Evolutionary conservation across 2,888 invertebrate genomes (phyloP), one percentile per base, ranked within the genome.

Genomic region (Hirtodrosophila cameraria): DNA sequence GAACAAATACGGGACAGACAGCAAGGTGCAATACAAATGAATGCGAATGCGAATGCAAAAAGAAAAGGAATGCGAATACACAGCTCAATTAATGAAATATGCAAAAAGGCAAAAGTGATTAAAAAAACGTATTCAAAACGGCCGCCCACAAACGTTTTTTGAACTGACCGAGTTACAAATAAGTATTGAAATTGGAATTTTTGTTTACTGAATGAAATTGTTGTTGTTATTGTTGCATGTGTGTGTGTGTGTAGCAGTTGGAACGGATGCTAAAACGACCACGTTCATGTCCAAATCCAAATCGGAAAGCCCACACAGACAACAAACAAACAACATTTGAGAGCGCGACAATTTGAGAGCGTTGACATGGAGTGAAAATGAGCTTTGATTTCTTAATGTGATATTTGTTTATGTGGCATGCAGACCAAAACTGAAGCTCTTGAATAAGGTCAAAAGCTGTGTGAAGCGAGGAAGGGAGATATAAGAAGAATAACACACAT

Each of bases 341-440:
- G 55, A 61, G 65, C 59, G 60, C 69, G 57, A 61, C 55, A 77
- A 59, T 66, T 64, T 61, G 48, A 50, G 59, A 59, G 70, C 69
- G 57, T 54, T 60, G 67, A 55, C 83, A 82, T 82, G 77, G 66
- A 83, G 82, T 82, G 82, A 85, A 82, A 85, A 83, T 82, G 86
- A 78, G 73, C 84, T 80, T 80, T 70, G 86, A 72, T 81, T 84
- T 84, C 73, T 81, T 81, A 81, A 69, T 77, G 65, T 74, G 63
- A 75, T 74, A 68, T 76, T 70, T 80, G 79, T 80, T 80, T 81
- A 75, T 84, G 81, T 61, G 65, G 63, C 60, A 36, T 30, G 68
- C 76, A 71, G 62, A 64, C 80, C 75, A 80, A 73, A 80, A 72
- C 39, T 57, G 62, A 62, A 59, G 54, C 75, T 52, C 55, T 69